Base-by-base conservation (phyloP, 2,797 vertebrate genomes). In the Glyptemys insculpta region DNA sequence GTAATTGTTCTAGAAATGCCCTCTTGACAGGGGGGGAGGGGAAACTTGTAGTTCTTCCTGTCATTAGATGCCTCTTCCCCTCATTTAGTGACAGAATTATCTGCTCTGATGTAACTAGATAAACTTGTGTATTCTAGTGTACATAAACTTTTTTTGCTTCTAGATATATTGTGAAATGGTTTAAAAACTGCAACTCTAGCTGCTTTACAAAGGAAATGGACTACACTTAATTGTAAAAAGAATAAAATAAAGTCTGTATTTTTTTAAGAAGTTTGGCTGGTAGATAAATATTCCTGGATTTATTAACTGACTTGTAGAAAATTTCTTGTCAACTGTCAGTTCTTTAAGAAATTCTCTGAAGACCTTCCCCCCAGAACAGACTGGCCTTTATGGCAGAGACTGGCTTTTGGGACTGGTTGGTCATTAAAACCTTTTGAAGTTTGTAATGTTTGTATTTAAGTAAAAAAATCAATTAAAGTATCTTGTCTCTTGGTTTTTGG, bases 251-350 rank as follows among this genome's bases (percentile, higher is more conserved):
- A 57, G 88, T 19, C 29, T 72, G 27, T 95, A 86, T 92, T 95
- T 97, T 96, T 95, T 97, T 95, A 96, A 91, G 25, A 91, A 82
- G 59, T 92, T 96, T 82, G 44, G 25, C 52, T 86, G 88, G 88
- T 96, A 96, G 97, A 96, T 96, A 97, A 97, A 96, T 83, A n/a
- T 87, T 95, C 37, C 74, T 94, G 59, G 37, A 87, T 90, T 89
- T 95, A 94, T 92, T 76, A 90, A 91, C 7, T 93, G 19, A 74
- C 34, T 82, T 83, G 81, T 27, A 81, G 89, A 90, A 90, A 68
- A 10, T 83, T 94, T 91, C 37, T 91, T 89, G 41, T 2, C n/a
- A 37, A 72, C n/a, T 23, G 65, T 72, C 34, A 68, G 8, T 68
- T 72, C 19, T 72, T 72, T 41, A 37, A 41, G 19, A 72, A 6